phyloP scores from a whole-genome alignment of 2,113 vertebrate species.

The Rhynchopsitta pachyrhyncha region DNA sequence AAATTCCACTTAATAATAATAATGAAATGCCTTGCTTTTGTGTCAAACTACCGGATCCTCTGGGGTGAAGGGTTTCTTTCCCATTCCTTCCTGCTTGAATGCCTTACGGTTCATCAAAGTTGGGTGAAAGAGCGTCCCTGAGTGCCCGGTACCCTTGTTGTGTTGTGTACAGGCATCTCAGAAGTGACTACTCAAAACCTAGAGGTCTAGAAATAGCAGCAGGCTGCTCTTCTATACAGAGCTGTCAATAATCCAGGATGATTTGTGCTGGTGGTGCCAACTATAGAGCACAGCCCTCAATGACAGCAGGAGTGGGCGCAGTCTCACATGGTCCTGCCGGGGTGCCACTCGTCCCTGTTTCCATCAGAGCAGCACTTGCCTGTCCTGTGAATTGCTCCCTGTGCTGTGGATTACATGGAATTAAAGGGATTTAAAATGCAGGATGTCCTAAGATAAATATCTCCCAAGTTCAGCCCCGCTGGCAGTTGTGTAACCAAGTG shows the following conservation, averaged over 20 bases:
- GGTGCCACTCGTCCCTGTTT: neutral
- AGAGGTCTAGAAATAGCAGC: neutral
- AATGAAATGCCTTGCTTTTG: neutral
- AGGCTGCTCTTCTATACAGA: neutral
- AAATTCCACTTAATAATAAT: neutral
- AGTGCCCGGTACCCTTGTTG: neutral
- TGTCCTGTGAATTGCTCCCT: neutral
- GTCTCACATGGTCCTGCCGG: rapidly evolving
- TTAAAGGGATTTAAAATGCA: conserved; percentile 64
- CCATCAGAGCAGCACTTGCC: neutral
- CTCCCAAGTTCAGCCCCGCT: conserved; percentile 27
- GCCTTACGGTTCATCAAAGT: neutral
- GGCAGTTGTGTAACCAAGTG: neutral
- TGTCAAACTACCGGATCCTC: neutral
- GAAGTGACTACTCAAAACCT: neutral
- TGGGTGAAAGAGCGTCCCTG: neutral
- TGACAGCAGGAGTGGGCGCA: neutral
- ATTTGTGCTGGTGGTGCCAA: neutral
- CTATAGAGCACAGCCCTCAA: neutral
- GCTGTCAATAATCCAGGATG: rapidly evolving
- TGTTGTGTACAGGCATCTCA: neutral
- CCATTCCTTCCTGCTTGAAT: neutral
- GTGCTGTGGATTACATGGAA: conserved; percentile 44
- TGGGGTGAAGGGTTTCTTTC: neutral
- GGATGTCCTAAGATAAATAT: conserved; percentile 63